Percentiles rank a stretch among this genome's conserved stretches.
Conservation (phyloP, 2,113 vertebrate genomes). For the Apistogramma diplotaenia region DNA sequence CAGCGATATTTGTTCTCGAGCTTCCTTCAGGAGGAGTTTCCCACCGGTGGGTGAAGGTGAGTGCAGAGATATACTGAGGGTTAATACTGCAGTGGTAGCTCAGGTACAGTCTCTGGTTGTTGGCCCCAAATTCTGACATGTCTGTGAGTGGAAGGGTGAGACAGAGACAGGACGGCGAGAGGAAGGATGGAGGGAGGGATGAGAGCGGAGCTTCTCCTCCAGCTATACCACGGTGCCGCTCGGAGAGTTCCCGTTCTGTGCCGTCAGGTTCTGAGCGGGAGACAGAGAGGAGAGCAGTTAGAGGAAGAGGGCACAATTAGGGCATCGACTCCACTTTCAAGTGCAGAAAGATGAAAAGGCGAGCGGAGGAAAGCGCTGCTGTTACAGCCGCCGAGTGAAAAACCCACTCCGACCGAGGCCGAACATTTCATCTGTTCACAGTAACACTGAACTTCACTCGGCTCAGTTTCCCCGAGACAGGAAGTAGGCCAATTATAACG, state of each 20-base stretch:
- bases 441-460: accelerated
- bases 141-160: neutral
- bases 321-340: neutral
- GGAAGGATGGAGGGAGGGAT: neutral
- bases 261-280: constrained; percentile 77
- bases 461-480: no score
- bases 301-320: neutral
- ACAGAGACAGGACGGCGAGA: neutral
- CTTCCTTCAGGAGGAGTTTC: constrained; percentile 19
- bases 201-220: constrained; percentile 53
- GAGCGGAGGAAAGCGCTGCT: neutral
- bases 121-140: constrained; percentile 17
- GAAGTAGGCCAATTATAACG: neutral
- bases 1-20: neutral
- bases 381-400: neutral
- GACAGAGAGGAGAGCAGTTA: constrained; percentile 16
- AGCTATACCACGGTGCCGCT: constrained; percentile 90
- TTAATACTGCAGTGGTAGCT: constrained; percentile 38
- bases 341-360: neutral
- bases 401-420: neutral
- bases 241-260: constrained; percentile 88
- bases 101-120: neutral
- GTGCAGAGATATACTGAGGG: constrained; percentile 16
- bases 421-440: no score
- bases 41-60: neutral